Evolutionary conservation across 1,140 invertebrate species (phyloP).

Genomic region (Ylistrum balloti): DNA sequence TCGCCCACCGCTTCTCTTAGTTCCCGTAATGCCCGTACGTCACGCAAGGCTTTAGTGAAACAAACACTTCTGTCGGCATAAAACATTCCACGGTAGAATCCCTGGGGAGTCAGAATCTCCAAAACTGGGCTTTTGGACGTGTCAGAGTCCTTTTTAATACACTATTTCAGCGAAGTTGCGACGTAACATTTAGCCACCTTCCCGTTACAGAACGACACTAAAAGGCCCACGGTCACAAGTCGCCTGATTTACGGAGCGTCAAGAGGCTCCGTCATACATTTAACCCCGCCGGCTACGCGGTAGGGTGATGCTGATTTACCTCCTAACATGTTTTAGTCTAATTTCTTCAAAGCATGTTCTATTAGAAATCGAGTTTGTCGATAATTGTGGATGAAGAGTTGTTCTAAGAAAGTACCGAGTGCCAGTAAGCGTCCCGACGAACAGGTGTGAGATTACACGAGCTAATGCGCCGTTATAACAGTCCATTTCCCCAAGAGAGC

Average conservation of each 20-base stretch:
- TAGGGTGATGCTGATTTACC: neutral
- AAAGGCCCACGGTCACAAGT: conserved; percentile 12
- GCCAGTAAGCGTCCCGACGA: neutral
- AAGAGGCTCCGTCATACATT: neutral
- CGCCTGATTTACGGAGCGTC: conserved; percentile 5
- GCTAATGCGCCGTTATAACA: conserved; percentile 1
- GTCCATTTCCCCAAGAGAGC: neutral
- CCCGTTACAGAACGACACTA: neutral
- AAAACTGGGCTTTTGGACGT: neutral
- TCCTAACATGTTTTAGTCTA: neutral
- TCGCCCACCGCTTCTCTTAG: neutral
- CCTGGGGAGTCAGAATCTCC: neutral
- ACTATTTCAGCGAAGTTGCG: neutral
- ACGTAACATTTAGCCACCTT: conserved; percentile 24
- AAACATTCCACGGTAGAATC: neutral
- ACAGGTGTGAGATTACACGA: neutral
- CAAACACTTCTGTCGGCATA: neutral
- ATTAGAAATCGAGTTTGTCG: neutral
- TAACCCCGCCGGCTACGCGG: conserved; percentile 2
- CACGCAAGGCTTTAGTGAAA: neutral
- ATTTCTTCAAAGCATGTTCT: conserved; percentile 9
- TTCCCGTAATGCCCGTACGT: neutral
- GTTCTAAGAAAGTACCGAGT: neutral
- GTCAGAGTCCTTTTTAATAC: neutral
- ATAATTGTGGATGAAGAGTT: neutral